These are phyloP conservation scores for Cavia porcellus DNA, from an alignment of 2,113 vertebrate species.

Conservation along the genomic window DNA sequence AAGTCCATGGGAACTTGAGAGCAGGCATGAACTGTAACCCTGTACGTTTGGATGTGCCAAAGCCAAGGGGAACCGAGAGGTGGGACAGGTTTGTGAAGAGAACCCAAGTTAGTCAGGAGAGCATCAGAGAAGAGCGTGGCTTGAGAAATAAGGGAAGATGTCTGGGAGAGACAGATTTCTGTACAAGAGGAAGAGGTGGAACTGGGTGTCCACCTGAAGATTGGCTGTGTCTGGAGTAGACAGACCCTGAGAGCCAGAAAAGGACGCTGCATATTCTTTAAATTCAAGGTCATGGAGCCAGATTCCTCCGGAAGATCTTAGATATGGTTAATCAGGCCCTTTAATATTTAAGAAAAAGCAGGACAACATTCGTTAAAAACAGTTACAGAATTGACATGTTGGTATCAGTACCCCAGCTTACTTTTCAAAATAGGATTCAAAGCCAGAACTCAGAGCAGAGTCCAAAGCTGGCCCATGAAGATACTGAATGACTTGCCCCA, in stretches of 20 bases:
- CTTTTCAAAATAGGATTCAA: not conserved
- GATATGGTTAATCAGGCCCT: not conserved
- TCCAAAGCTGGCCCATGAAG: no score
- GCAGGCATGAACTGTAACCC: no score
- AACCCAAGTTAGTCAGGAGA: not conserved
- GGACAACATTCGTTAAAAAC: not conserved
- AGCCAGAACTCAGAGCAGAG: no score
- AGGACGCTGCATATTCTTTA: not conserved
- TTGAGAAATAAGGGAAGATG: not conserved
- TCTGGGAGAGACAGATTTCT: not conserved
- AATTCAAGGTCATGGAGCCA: not conserved
- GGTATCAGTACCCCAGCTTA: not conserved
- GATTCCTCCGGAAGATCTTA: not conserved
- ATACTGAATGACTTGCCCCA: not conserved
- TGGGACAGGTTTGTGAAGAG: not conserved
- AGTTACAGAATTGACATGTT: not conserved
- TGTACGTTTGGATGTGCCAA: rapidly evolving
- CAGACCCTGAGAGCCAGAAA: not conserved
- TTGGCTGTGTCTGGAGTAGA: not conserved
- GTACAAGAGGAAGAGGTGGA: rapidly evolving
- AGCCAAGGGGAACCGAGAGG: not conserved
- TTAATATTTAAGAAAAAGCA: not conserved
- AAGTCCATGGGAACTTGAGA: not conserved
- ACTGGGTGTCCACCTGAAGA: not conserved
- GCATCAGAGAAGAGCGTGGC: not conserved